A percentile compares a stretch with the other conserved stretches of the same genome.
phyloP scores from a whole-genome alignment of 2,797 vertebrate species.

The Anguilla obscura region DNA sequence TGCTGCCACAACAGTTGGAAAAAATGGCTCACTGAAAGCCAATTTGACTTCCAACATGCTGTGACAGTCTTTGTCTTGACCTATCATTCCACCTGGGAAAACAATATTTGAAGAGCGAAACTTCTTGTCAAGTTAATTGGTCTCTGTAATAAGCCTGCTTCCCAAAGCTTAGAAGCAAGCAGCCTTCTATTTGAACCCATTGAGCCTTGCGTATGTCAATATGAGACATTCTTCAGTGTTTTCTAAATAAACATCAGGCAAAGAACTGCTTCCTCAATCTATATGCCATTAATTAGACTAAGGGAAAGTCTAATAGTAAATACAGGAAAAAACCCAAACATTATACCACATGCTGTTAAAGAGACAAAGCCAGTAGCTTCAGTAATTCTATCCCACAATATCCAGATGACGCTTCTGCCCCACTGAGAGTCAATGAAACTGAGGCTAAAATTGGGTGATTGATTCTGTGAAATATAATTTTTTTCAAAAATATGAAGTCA shows the following conservation, averaged over 20 bases:
- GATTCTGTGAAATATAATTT: too few relatives aligned
- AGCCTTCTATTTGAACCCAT: neutral
- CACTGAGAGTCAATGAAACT: too few relatives aligned
- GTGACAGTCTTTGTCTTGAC: neutral
- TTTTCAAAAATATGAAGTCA: too few relatives aligned
- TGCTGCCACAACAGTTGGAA: neutral
- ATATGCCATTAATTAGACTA: neutral
- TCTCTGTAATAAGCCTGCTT: constrained; percentile 5
- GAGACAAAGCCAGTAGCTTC: neutral
- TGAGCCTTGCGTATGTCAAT: neutral
- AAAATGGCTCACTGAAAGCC: neutral
- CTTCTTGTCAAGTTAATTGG: constrained; percentile 17
- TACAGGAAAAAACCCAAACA: neutral
- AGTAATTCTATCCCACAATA: neutral
- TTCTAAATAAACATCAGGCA: neutral
- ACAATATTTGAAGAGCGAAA: neutral
- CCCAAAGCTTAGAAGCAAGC: neutral
- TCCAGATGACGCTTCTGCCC: too few relatives aligned
- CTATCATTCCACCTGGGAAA: constrained; percentile 1
- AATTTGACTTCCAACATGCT: neutral
- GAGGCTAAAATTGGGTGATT: too few relatives aligned
- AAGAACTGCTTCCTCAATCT: neutral
- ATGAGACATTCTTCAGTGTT: neutral
- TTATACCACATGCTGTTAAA: neutral
- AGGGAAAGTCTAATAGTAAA: neutral